phyloP scores from a whole-genome alignment of 2,888 invertebrate genomes.

The Palloptera scutellata region DNA sequence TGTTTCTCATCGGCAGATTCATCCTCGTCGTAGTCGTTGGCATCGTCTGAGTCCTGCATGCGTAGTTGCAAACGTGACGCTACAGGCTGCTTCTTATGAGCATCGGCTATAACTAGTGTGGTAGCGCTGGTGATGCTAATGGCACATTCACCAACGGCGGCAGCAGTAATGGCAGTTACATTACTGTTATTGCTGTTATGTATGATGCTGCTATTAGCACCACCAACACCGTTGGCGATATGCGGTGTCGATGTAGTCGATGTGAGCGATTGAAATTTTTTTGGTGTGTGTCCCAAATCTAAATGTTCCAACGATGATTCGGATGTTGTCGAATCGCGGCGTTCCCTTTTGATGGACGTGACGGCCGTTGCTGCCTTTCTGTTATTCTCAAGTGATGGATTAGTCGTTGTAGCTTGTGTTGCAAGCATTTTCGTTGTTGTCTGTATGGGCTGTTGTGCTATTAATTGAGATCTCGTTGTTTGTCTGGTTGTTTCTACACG shows the following conservation, averaged over 20 bases:
- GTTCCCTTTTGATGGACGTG: constrained; percentile 54
- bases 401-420: constrained; percentile 31
- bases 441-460: no score
- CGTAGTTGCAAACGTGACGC: constrained; percentile 28
- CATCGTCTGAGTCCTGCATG: constrained; percentile 41
- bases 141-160: not conserved
- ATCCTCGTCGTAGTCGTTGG: constrained; percentile 52
- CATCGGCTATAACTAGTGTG: constrained; percentile 32
- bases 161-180: constrained; percentile 1
- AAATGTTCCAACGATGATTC: constrained; percentile 63
- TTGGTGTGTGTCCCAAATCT: constrained; percentile 60
- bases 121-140: constrained; percentile 40
- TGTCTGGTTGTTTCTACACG: constrained; percentile 1
- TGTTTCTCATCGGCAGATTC: constrained; percentile 45
- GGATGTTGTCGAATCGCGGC: constrained; percentile 61
- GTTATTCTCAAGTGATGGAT: constrained; percentile 31
- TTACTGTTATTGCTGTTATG: constrained; percentile 18
- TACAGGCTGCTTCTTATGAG: not conserved
- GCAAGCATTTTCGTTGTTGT: constrained; percentile 38
- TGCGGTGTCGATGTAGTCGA: constrained; percentile 56
- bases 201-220: constrained; percentile 23
- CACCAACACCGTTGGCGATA: constrained; percentile 29
- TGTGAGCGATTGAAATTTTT: constrained; percentile 52
- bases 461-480: constrained; percentile 4
- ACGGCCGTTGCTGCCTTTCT: constrained; percentile 23